Conservation (phyloP, 1,140 invertebrate genomes). For the Pseudomyrmex pallidus region DNA sequence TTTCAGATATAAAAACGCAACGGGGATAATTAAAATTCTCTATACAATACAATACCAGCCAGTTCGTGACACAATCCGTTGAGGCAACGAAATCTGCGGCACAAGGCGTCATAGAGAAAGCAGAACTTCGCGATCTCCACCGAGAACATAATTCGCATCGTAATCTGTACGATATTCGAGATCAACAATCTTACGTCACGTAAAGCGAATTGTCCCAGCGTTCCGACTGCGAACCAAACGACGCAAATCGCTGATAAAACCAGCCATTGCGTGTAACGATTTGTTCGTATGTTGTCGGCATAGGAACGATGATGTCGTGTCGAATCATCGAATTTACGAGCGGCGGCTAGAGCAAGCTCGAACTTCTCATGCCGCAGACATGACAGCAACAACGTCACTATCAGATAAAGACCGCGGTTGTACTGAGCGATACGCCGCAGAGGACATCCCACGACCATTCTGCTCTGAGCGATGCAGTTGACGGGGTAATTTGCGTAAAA, state of each 20-base stretch:
- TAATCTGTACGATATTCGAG: not conserved
- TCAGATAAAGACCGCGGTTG: not conserved
- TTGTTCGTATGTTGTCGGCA: not conserved
- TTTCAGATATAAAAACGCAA: too few relatives aligned
- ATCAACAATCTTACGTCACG: not conserved
- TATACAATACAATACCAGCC: not conserved
- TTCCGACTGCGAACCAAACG: not conserved
- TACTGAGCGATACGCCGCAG: not conserved
- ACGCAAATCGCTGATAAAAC: not conserved
- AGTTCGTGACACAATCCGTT: not conserved
- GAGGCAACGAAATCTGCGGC: constrained; percentile 2
- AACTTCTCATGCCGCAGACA: not conserved
- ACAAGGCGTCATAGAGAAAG: constrained; percentile 17
- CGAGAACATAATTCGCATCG: not conserved
- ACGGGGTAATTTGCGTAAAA: not conserved
- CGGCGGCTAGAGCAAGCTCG: not conserved
- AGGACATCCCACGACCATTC: not conserved
- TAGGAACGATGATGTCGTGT: not conserved
- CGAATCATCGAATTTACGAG: constrained; percentile 26
- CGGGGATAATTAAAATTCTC: too few relatives aligned
- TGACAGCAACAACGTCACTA: not conserved
- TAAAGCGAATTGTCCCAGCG: not conserved
- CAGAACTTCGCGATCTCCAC: constrained; percentile 22
- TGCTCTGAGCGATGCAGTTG: not conserved
- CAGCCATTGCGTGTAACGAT: not conserved